These are phyloP conservation scores for Cossypha caffra DNA, from an alignment of 2,797 vertebrate species.

Conservation along the genomic window DNA sequence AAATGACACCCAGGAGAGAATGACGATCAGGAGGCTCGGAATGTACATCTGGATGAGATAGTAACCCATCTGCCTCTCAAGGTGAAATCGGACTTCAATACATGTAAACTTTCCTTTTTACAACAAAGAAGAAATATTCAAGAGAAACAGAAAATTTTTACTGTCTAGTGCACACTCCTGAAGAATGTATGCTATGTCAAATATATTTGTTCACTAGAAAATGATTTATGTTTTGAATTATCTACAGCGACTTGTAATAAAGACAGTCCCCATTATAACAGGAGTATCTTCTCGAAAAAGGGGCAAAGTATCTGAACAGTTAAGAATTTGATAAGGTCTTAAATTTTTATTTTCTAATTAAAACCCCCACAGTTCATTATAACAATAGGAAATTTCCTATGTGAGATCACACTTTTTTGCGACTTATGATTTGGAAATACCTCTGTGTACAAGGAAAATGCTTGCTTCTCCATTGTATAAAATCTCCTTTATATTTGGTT, in stretches of 20 bases:
- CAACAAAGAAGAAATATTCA: conserved; percentile 18
- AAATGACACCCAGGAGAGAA: conserved; percentile 96
- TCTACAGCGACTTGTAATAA: not conserved
- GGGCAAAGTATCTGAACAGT: not conserved
- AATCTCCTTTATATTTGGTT: not conserved
- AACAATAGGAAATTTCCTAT: not conserved
- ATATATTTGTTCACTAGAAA: not conserved
- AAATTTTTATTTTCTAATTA: not conserved
- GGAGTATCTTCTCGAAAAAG: not conserved
- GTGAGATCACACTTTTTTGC: not conserved
- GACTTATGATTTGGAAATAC: not conserved
- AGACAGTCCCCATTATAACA: not conserved
- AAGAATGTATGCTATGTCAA: not conserved
- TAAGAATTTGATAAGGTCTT: not conserved
- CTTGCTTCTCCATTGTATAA: not conserved
- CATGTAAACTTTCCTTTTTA: conserved; percentile 92
- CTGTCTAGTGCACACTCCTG: not conserved
- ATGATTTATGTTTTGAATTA: not conserved
- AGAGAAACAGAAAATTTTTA: not conserved
- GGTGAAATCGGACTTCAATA: conserved; percentile 95
- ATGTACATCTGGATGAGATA: conserved; percentile 99
- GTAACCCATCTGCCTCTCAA: conserved; percentile 98
- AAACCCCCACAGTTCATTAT: not conserved
- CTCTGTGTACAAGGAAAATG: not conserved
- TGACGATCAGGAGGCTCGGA: conserved; percentile 94